Evolutionary conservation across 2,888 invertebrate genomes (phyloP).

Genomic region (Oeneis ivallda): DNA sequence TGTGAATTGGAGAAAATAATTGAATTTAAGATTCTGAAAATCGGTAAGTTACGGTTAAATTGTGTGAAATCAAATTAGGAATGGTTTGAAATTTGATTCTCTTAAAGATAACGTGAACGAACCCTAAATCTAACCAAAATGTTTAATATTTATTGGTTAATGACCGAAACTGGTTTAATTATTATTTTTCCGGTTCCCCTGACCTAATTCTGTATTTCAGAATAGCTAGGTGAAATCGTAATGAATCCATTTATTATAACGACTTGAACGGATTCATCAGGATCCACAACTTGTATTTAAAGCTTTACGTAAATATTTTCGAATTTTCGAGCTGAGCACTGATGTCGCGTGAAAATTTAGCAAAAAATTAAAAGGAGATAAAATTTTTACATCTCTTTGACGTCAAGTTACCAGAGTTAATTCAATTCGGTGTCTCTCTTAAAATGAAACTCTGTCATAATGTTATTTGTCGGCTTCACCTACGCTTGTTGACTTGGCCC

Average conservation of each 20-base stretch:
- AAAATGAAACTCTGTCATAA: constrained; percentile 74
- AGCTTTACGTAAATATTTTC: constrained; percentile 70
- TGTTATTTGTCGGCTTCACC: constrained; percentile 76
- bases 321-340: constrained; percentile 55
- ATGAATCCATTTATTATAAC: constrained; percentile 65
- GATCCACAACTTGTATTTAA: constrained; percentile 58
- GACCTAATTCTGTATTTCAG: no score
- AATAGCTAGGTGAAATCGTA: constrained; percentile 56
- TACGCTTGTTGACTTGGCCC: constrained; percentile 71
- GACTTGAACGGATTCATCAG: constrained; percentile 76
- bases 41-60: no score
- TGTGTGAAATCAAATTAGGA: no score
- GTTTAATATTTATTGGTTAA: no score
- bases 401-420: constrained; percentile 73
- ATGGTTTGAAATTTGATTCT: no score
- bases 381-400: constrained; percentile 71
- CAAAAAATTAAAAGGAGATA: constrained; percentile 72
- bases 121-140: no score
- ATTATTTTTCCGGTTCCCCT: no score
- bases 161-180: no score
- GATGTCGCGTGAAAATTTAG: constrained; percentile 69
- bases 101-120: no score
- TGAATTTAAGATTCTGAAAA: no score
- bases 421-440: constrained; percentile 79
- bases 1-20: no score